Percentiles rank a stretch among this genome's conserved stretches.
Evolutionary conservation across 2,888 invertebrate species (phyloP).

Genomic region (Pandemis corylana): DNA sequence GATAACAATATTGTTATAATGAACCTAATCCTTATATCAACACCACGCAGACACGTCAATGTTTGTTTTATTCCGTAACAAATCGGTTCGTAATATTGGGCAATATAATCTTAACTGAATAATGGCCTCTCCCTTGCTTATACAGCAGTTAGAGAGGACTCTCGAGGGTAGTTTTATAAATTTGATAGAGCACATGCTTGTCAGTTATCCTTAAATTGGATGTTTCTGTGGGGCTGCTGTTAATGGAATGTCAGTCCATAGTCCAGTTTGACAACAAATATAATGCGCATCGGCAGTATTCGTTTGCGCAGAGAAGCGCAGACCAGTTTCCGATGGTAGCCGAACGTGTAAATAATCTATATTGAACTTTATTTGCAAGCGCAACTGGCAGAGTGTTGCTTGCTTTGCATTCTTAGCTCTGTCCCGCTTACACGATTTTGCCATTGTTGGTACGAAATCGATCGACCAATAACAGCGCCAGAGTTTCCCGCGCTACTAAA

Average conservation of each 20-base stretch:
- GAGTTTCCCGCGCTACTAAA: too few relatives aligned
- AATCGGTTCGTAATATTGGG: conserved; percentile 29
- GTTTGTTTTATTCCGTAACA: conserved; percentile 18
- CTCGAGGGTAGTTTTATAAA: conserved; percentile 37
- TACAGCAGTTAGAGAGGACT: conserved; percentile 34
- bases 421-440: too few relatives aligned
- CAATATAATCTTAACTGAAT: conserved; percentile 25
- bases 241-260: conserved; percentile 20
- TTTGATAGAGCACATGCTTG: conserved; percentile 38
- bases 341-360: too few relatives aligned
- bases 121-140: conserved; percentile 29
- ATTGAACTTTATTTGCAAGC: too few relatives aligned
- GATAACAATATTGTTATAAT: conserved; percentile 4
- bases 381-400: too few relatives aligned
- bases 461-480: too few relatives aligned
- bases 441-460: too few relatives aligned
- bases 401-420: too few relatives aligned
- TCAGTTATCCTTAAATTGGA: conserved; percentile 33
- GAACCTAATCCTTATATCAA: conserved; percentile 24
- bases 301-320: too few relatives aligned
- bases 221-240: conserved; percentile 18
- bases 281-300: too few relatives aligned
- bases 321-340: too few relatives aligned
- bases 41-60: conserved; percentile 10
- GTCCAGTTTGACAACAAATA: too few relatives aligned